Evolutionary conservation across 2,113 vertebrate species (phyloP), one percentile per base, ranked within the genome.

Genomic region (Capreolus pygargus): DNA sequence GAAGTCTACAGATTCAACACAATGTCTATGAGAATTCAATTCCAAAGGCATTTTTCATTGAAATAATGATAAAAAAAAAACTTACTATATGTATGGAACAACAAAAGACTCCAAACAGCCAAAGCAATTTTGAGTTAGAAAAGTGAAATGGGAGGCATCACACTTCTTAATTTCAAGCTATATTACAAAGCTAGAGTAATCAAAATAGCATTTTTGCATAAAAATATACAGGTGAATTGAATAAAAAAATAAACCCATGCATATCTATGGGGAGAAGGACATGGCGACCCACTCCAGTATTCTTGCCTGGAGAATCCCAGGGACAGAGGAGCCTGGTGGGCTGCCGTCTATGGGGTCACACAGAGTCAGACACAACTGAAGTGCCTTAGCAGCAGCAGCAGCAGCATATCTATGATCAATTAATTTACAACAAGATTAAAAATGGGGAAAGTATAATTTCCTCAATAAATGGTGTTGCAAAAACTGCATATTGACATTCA

Each of bases 401-500:
- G 50, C 50, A 52, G 27, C 27, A 64, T 50, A 23, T 50, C n/a
- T 50, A 36, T 47, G 13, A 6, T 92, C 28, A 74, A 55, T 39
- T 89, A 89, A 76, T 86, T 76, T 36, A 70, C 16, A 57, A 50
- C 4, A 86, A 39, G 86, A 21, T 83, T 70, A 50, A 89, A 33
- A 82, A 47, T 47, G 23, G 50, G 11, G 2, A 57, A 89, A 28
- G 14, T 58, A 45, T 43, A 81, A 33, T 57, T 16, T 61, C 45
- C 54, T 94, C 45, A 87, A 54, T 79, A 94, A 79, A 79, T 61
- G 43, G 27, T 79, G 55, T 23, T 79, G 3, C 1, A 1, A 78
- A 78, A 86, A 23, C n/a, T 93, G 6, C 52, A 86, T 28, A 57
- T 15, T 54, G 16, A 76, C 15, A 23, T 28, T 21, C 10, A 81